Evolutionary conservation across 2,113 vertebrate species (phyloP), one percentile per base, ranked within the genome.

Genomic region (Charina bottae): DNA sequence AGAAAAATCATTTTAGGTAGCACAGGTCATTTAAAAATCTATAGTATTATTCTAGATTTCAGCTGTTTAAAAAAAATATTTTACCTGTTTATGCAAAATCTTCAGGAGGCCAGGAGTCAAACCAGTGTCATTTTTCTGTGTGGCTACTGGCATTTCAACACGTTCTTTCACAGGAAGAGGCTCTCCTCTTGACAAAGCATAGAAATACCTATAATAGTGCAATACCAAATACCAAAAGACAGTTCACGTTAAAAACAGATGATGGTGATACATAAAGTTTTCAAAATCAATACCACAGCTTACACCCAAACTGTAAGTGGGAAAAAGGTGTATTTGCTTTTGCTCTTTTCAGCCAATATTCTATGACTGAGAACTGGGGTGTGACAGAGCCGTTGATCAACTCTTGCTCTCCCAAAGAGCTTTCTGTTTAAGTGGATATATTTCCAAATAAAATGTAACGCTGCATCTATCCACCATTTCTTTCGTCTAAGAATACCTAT

Each of bases 31-130:
- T 88, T 56, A 58, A 85, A 26, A 33, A 33, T 46, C 46, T 33
- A 2, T 55, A 37, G 28, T 83, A n/a, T 68, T 33, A n/a, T 26
- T 33, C 21, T 78, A 68, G 49, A 33, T 46, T 56, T 3, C 49
- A 83, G 13, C 26, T 46, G 15, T 72, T 64, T 60, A 49, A 60
- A 23, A 55, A 85, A 33, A 60, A 60, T 33, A 26, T 55, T 54
- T 1, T 95, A 99, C 98, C 98, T 98, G 98, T 94, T 98, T 98
- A 92, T 99, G 98, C 85, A 99, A 97, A 90, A 96, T 96, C 91
- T 98, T 98, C 4, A 99, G 97, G 42, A 99, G 97, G 53, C 98
- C 98, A 59, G 97, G 98, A 68, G 98, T 98, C 93, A 99, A 97
- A 8, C 97, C 97, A 1, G 97, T 97, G 94, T 98, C 98, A 10